These are phyloP conservation scores for Haliclona indistincta DNA, from an alignment of 37 sponge, comb jelly and placozoan genomes.

Conservation along the genomic window DNA sequence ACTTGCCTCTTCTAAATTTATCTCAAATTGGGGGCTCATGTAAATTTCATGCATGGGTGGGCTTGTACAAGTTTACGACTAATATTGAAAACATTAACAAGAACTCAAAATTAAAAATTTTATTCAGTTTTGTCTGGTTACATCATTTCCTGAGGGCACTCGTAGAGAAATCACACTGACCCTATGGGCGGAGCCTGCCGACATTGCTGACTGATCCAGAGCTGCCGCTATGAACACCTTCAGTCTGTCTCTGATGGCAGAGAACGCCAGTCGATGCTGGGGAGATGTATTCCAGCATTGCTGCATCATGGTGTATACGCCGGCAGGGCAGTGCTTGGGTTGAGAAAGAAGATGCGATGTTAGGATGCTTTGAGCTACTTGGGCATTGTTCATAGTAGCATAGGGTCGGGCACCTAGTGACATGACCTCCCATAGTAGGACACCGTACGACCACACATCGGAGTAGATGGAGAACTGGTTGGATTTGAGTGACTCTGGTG, in stretches of 20 bases:
- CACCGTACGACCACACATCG: constrained; percentile 68
- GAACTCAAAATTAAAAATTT: too few species aligned
- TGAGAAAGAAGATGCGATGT: constrained; percentile 7
- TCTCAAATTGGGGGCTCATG: too few species aligned
- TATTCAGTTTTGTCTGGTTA: too few species aligned
- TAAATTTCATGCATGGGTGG: too few species aligned
- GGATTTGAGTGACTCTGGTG: constrained; percentile 61
- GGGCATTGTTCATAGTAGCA: constrained; percentile 31
- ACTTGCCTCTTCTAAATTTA: too few species aligned
- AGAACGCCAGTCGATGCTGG: constrained; percentile 18
- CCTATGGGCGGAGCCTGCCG: too few species aligned
- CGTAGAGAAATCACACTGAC: too few species aligned
- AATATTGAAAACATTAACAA: too few species aligned
- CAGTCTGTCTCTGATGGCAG: neutral
- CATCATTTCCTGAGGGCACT: too few species aligned
- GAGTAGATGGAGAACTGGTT: constrained; percentile 52
- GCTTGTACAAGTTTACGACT: too few species aligned
- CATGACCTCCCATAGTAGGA: constrained; percentile 69
- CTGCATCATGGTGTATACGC: constrained; percentile 36
- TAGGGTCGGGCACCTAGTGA: constrained; percentile 53
- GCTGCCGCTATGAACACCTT: too few species aligned
- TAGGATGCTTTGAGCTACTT: constrained; percentile 43
- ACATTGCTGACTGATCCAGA: too few species aligned
- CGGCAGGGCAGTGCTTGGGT: constrained; percentile 46
- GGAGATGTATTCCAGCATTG: constrained; percentile 53